Conservation (phyloP, 2,797 vertebrate species). For the Mastacembelus armatus region DNA sequence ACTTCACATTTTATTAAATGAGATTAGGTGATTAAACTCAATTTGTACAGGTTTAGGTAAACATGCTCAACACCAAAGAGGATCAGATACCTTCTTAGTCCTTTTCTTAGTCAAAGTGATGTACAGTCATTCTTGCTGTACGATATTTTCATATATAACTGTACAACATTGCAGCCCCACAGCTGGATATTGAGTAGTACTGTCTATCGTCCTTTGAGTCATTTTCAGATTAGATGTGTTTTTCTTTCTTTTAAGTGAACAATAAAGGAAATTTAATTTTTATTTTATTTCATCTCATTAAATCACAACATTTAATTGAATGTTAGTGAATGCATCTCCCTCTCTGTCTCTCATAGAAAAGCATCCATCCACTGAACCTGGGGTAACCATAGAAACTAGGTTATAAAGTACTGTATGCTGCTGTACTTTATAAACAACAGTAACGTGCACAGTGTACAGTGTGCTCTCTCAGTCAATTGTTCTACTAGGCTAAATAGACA, state of each 20-base stretch:
- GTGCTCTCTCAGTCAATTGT: constrained; percentile 4
- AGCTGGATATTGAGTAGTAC: neutral
- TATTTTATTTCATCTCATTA: constrained; percentile 18
- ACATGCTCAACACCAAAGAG: neutral
- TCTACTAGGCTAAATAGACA: neutral
- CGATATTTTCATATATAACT: neutral
- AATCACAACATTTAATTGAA: constrained; percentile 22
- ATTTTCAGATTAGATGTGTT: too few relatives aligned
- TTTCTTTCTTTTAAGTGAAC: too few relatives aligned
- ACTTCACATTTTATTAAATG: neutral
- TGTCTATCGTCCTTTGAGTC: too few relatives aligned
- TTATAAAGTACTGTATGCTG: constrained; percentile 63
- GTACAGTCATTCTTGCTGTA: neutral
- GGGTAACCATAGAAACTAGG: constrained; percentile 71
- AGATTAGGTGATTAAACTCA: neutral
- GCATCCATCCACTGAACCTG: constrained; percentile 27
- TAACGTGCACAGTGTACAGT: constrained; percentile 22
- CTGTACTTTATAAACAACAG: constrained; percentile 64
- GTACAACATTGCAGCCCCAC: neutral
- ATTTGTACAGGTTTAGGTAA: neutral
- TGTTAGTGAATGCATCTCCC: constrained; percentile 16
- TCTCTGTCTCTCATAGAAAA: constrained; percentile 2
- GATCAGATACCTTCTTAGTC: neutral
- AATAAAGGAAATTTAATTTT: too few relatives aligned
- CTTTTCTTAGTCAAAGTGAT: neutral